Evolutionary conservation across 2,797 vertebrate species (phyloP), one percentile per base, ranked within the genome.

Genomic region (Hydrophis major): DNA sequence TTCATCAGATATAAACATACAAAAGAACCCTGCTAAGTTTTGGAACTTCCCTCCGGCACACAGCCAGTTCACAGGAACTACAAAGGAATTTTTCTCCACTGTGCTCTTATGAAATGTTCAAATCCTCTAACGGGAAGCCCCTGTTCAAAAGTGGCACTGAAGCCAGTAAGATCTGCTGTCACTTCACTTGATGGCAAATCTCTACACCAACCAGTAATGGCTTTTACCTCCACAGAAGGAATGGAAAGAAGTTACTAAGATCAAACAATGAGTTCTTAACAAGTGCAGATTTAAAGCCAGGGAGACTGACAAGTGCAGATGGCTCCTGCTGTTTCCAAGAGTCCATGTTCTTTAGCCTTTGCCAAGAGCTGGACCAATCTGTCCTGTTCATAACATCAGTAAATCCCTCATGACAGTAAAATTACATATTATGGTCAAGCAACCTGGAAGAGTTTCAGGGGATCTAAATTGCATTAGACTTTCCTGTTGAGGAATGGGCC

Each of bases 251-350:
- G 66, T 4, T 10, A 6, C 89, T 32, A 83, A 91, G 87, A 91
- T 86, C 87, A 86, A 91, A 93, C 66, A 83, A 63, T 59, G 89
- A 27, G 37, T 56, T 69, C 56, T 87, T 93, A 60, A 60, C 57
- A 63, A 61, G n/a, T 16, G 47, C n/a, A 22, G 55, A 56, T 78
- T 89, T 83, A 28, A 57, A 61, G 42, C 2, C 13, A 83, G 88
- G 63, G n/a, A 87, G 69, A 57, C 0, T 89, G 66, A 25, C n/a
- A 91, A 66, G 37, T 22, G 13, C 63, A 88, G 47, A 89, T 83
- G 57, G 57, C 18, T 88, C 90, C 86, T 93, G 90, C 92, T 88
- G 90, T 55, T 93, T 88, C 53, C 37, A 37, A 91, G 28, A 60
- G 86, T 78, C 86, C 27, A 18, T 91, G 86, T 53, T 93, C 42